These are phyloP conservation scores for Caenorhabditis tropicalis DNA, from an alignment of 1,140 invertebrate species.

Conservation along the genomic window DNA sequence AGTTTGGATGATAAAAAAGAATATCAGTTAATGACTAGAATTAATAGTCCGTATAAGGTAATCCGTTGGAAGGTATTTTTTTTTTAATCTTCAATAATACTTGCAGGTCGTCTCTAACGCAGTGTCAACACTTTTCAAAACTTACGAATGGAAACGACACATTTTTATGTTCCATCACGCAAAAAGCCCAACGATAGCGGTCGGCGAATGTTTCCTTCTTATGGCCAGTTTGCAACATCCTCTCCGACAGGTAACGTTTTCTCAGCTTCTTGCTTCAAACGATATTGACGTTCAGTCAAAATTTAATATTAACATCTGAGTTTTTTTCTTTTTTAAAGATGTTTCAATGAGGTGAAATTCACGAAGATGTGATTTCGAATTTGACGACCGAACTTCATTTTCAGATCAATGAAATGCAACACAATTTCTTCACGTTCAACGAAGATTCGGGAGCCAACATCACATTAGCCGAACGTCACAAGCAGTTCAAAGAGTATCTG, in stretches of 20 bases:
- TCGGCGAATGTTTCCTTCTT: constrained; percentile 69
- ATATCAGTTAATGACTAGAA: constrained; percentile 83
- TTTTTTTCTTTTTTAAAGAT: too few relatives aligned
- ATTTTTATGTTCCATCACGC: constrained; percentile 76
- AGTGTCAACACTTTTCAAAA: constrained; percentile 77
- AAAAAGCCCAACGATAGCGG: constrained; percentile 57
- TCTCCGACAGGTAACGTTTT: not conserved
- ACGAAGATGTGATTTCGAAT: too few relatives aligned
- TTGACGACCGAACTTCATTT: too few relatives aligned
- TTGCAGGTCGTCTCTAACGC: constrained; percentile 72
- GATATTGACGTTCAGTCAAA: not conserved
- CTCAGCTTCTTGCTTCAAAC: not conserved
- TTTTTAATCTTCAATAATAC: not conserved
- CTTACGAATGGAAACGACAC: constrained; percentile 78
- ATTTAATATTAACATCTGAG: too few relatives aligned
- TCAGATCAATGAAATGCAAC: constrained; percentile 12
- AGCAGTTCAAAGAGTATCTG: not conserved
- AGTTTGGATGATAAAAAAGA: constrained; percentile 79
- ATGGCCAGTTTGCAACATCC: constrained; percentile 56
- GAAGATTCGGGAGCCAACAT: not conserved
- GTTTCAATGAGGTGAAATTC: too few relatives aligned
- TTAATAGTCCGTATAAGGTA: constrained; percentile 83
- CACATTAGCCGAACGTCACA: not conserved
- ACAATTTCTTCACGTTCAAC: constrained; percentile 34
- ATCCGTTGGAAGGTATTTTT: constrained; percentile 72